phyloP scores from a whole-genome alignment of 2,113 vertebrate genomes.

The Strigops habroptila region DNA sequence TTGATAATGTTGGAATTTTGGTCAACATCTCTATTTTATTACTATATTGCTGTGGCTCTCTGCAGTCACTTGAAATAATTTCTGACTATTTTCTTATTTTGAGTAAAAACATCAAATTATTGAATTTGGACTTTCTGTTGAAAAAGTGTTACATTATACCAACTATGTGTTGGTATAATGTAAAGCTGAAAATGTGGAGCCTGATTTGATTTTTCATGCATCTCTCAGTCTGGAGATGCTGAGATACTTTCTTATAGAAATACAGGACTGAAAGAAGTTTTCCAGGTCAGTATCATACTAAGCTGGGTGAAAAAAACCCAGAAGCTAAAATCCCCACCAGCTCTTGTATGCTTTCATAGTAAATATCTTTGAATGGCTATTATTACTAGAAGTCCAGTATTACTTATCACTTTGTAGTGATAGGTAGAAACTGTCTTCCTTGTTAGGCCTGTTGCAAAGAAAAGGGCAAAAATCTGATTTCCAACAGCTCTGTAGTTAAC shows the following conservation, averaged over 20 bases:
- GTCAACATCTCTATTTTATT: neutral
- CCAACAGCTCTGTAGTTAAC: neutral
- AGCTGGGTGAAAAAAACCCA: neutral
- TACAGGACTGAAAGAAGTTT: neutral
- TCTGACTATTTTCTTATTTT: neutral
- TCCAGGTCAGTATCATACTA: neutral
- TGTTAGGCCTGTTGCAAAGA: neutral
- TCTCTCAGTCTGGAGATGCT: neutral
- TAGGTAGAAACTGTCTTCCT: neutral
- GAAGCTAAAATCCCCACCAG: rapidly evolving
- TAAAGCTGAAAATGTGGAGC: neutral
- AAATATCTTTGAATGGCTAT: neutral
- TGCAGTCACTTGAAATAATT: neutral
- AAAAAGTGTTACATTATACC: too few relatives aligned
- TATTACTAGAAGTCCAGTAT: neutral
- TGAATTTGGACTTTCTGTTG: neutral
- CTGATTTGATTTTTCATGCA: neutral
- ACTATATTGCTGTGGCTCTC: neutral
- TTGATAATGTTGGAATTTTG: neutral
- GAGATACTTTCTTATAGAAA: neutral
- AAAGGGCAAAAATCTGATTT: neutral
- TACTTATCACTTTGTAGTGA: neutral
- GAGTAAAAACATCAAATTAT: neutral
- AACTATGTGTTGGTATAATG: neutral
- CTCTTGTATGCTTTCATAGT: neutral